These are phyloP conservation scores for Phalloptychus januarius DNA, from an alignment of 2,797 vertebrate species.

Conservation along the genomic window DNA sequence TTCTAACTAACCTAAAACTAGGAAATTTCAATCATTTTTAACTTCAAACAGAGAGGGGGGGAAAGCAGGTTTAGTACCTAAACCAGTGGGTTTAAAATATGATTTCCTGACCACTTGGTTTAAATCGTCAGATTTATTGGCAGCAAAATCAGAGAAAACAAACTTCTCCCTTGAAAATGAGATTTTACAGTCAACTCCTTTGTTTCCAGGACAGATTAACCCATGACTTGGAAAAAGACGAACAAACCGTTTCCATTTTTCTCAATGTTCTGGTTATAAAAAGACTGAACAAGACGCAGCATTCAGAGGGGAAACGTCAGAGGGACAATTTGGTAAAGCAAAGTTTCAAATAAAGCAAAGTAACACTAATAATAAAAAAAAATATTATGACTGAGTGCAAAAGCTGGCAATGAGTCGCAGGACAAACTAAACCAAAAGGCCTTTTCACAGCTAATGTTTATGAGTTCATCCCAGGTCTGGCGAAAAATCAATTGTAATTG, in stretches of 20 bases:
- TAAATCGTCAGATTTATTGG: neutral
- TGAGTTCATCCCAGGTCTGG: neutral
- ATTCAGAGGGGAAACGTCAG: neutral
- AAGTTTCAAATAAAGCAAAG: neutral
- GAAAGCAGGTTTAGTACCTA: no score
- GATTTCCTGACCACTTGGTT: neutral
- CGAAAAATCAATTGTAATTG: no score
- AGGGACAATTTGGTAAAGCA: no score
- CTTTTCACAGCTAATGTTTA: neutral
- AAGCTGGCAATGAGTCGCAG: neutral
- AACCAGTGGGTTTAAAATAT: no score
- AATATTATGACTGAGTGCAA: neutral
- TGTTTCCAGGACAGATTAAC: neutral
- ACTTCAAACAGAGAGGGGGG: no score
- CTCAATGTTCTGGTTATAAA: neutral
- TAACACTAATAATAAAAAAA: neutral
- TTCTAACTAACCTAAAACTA: no score
- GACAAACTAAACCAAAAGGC: neutral
- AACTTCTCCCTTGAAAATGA: neutral
- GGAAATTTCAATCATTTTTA: no score
- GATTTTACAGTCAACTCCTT: neutral
- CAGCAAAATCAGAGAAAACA: neutral
- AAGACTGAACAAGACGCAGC: neutral
- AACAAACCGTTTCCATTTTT: neutral
- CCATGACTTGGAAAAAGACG: neutral